Base-by-base conservation (phyloP, 2,113 vertebrate species). In the Lonchura striata region DNA sequence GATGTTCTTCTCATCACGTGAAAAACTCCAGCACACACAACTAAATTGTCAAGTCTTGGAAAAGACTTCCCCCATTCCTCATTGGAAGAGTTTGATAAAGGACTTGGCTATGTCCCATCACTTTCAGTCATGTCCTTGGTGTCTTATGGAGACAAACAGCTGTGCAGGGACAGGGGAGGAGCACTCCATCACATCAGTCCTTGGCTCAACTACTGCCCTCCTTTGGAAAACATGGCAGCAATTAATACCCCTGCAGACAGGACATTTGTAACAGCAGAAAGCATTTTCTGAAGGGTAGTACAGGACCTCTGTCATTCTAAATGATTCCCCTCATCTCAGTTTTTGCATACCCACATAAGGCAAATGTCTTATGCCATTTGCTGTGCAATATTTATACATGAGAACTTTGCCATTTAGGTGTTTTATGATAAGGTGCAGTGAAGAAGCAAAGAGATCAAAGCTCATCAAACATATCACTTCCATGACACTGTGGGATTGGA, bases 101-200 rank as follows among this genome's bases (percentile, higher is more conserved):
- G 23, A 5, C 46, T 82, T 0, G 0, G 49, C 33, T 59, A 8
- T 6, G 14, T 78, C 33, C 33, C 25, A 16, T 24, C 0, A 0
- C 41, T 82, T 91, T 75, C 31, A 65, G 1, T 59, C 13, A 7
- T 3, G 18, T 39, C 44, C 18, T 71, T 17, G 20, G 6, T 28
- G 21, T 28, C 65, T 85, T 31, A 28, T 0, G 8, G 47, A 64
- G 15, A 59, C 9, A 6, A 5, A 42, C 0, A 56, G 31, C 68
- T 70, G 31, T 21, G 28, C 4, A 11, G 42, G 23, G 42, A 57
- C n/a, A 66, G 31, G n/a, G 41, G 18, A 49, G 47, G 15, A 65
- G 13, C 1, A 3, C 7, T 82, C 24, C 19, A 11, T 37, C 57
- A 25, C 27, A 28, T 31, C 54, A 27, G 7, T 42, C 24, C 39